phyloP scores from a whole-genome alignment of 2,113 vertebrate species.

The Ceuthmochares aereus region DNA sequence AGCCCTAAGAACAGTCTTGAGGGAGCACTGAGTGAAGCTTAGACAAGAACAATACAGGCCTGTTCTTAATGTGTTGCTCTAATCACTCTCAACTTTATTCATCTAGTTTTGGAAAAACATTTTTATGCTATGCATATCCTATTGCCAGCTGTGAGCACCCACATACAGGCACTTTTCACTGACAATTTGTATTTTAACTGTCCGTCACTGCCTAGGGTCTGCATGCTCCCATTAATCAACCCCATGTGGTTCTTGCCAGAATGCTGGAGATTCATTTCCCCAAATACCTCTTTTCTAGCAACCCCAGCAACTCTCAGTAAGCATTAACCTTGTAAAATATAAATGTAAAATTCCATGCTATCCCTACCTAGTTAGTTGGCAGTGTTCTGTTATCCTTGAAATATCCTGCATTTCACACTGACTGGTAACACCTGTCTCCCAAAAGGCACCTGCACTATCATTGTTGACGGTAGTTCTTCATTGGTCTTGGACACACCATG shows the following conservation, averaged over 20 bases:
- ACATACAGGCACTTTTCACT: background rate
- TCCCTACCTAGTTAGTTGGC: background rate
- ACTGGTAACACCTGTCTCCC: background rate
- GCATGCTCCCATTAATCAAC: background rate
- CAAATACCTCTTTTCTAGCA: background rate
- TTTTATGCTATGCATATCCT: background rate
- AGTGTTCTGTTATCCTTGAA: background rate
- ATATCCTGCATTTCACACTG: background rate
- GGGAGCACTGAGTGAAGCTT: background rate
- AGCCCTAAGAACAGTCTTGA: background rate
- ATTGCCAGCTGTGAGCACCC: background rate
- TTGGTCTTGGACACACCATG: background rate
- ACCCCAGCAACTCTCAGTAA: background rate
- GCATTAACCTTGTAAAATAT: background rate
- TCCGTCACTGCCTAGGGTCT: background rate
- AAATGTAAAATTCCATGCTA: background rate
- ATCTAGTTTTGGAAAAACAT: background rate
- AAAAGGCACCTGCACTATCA: background rate
- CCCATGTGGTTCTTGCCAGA: background rate
- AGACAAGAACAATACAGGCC: background rate
- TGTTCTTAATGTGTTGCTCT: background rate
- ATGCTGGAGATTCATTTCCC: background rate
- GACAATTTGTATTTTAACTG: background rate
- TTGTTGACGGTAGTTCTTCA: background rate
- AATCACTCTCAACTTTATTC: rapidly evolving